Evolutionary conservation across 2,888 invertebrate genomes (phyloP).

Genomic region (Platypus cylindrus): DNA sequence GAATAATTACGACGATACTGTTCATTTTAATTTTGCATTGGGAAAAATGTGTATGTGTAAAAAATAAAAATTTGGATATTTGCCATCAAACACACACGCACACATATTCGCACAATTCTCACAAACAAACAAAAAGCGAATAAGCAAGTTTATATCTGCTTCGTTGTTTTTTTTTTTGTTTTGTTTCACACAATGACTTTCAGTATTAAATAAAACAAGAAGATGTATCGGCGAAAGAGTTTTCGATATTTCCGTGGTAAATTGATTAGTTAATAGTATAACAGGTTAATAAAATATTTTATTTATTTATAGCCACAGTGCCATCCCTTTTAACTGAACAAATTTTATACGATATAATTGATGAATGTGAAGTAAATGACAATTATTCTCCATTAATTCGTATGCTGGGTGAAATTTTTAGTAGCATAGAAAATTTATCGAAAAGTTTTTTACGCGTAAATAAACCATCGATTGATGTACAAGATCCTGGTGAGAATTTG

Average conservation of each 20-base stretch:
- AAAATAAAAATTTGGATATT: constrained; percentile 10
- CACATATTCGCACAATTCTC: constrained; percentile 4
- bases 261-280: constrained; percentile 1
- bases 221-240: constrained; percentile 11
- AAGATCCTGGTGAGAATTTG: constrained; percentile 17
- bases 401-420: constrained; percentile 67
- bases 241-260: constrained; percentile 15
- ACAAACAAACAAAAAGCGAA: constrained; percentile 9
- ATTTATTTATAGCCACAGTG: constrained; percentile 23
- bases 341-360: constrained; percentile 59
- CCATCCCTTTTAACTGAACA: constrained; percentile 59
- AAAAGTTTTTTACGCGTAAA: constrained; percentile 54
- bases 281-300: constrained; percentile 1
- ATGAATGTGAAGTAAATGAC: constrained; percentile 55
- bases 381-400: constrained; percentile 60
- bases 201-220: constrained; percentile 5
- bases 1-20: too few relatives aligned
- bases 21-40: too few relatives aligned
- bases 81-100: constrained; percentile 10
- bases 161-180: too few relatives aligned
- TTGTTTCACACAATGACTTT: constrained; percentile 13
- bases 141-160: too few relatives aligned
- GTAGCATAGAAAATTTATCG: constrained; percentile 53
- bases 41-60: constrained; percentile 6
- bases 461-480: constrained; percentile 24